Evolutionary conservation across 2,888 invertebrate genomes (phyloP), one percentile per base, ranked within the genome.

Genomic region (Eupithecia inturbata): DNA sequence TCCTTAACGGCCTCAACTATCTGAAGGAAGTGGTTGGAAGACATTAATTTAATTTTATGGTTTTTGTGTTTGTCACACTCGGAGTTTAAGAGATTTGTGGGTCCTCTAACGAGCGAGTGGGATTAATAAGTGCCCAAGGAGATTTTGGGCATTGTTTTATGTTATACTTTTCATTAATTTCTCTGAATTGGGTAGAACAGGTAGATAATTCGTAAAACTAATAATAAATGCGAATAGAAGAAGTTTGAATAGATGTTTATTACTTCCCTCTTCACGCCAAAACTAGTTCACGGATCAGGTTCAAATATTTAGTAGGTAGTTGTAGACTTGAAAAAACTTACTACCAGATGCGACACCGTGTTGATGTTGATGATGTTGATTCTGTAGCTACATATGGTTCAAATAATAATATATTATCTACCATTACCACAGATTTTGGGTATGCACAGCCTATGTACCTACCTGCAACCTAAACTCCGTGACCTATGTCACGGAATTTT

Each of bases 31-130:
- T 87, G 89, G 87, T 87, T 81, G 82, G 83, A 87, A 85, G 85
- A 87, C 95, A 95, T 95, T 95, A 93, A 94, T 95, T 94, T 94
- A 93, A 92, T 94, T 94, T 95, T 89, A 95, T 95, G 94, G 95
- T 92, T 93, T 93, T 92, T 95, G 94, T 91, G 92, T 94, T 92
- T 95, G 95, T 95, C 95, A 95, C 91, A 88, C 86, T 80, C 88
- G 88, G 87, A 89, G 90, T 86, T 88, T 83, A 82, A 81, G 84
- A 93, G 95, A 95, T 95, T 95, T 95, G 94, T 94, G 85, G 81
- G 83, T 79, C 85, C 88, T 88, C 83, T 92, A 92, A 92, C 91
- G 89, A 92, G 89, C 85, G 84, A 53, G 68, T 73, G 81, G 84
- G 84, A 83, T 88, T 91, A 92, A 89, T 90, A 91, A 90, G 89